Evolutionary conservation across 2,113 vertebrate species (phyloP).

Genomic region (Petrocephalus microphthalmus): DNA sequence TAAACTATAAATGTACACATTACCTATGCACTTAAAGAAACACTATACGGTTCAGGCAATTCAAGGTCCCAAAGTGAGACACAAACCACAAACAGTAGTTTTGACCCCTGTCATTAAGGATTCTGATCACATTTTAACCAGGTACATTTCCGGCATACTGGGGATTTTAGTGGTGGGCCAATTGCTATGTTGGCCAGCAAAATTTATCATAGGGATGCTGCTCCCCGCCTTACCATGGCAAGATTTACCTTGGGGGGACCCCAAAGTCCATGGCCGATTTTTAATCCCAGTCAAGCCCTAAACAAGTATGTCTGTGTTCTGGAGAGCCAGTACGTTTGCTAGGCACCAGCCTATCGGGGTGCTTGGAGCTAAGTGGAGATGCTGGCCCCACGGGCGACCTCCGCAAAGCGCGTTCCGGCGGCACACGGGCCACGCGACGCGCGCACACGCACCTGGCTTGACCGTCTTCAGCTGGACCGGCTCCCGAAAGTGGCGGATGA

Average conservation of each 20-base stretch:
- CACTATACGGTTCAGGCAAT: neutral
- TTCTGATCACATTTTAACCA: neutral
- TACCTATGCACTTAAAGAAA: neutral
- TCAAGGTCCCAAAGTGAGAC: neutral
- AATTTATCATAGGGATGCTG: neutral
- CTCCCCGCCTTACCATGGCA: neutral
- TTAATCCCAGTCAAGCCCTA: neutral
- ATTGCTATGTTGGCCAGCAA: neutral
- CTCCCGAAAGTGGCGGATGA: slow-evolving; percentile 87
- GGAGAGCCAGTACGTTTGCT: neutral
- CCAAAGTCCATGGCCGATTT: neutral
- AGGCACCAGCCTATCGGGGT: neutral
- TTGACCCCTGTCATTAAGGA: neutral
- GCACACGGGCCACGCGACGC: too few relatives aligned
- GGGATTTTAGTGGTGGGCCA: neutral
- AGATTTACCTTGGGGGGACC: neutral
- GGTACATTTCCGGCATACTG: neutral
- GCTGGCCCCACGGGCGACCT: too few relatives aligned
- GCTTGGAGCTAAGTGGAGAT: neutral
- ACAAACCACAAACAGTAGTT: neutral
- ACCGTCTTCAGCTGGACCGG: slow-evolving; percentile 86
- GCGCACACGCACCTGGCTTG: slow-evolving; percentile 69
- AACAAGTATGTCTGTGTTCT: neutral
- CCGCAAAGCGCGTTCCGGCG: neutral
- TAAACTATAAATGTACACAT: neutral